Evolutionary conservation across 37 sponge, comb jelly and placozoan genomes (phyloP).

Genomic region (Chondrilla cf. caribensis): DNA sequence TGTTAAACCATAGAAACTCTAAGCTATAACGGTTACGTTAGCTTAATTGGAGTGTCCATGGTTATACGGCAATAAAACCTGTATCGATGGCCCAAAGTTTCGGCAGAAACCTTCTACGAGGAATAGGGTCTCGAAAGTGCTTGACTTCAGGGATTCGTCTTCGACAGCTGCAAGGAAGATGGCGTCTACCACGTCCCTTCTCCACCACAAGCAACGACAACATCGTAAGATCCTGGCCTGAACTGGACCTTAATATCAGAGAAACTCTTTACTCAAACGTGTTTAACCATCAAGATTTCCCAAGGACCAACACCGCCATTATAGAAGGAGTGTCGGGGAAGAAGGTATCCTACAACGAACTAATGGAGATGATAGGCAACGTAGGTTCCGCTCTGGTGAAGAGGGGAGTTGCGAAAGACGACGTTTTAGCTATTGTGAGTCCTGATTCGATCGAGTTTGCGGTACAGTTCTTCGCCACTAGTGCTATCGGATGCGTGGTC

Average conservation of each 20-base stretch:
- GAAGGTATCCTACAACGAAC: conserved; percentile 45
- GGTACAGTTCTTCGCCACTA: conserved; percentile 43
- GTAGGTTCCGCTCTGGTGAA: conserved; percentile 51
- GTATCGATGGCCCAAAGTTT: background rate
- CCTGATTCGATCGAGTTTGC: conserved; percentile 60
- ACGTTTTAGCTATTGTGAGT: conserved; percentile 44
- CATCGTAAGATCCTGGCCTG: background rate
- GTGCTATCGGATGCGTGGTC: conserved; percentile 74
- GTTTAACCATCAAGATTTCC: conserved; percentile 23
- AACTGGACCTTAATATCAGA: background rate
- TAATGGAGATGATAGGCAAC: conserved; percentile 31
- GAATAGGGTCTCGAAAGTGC: too few relatives aligned
- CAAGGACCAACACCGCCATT: conserved; percentile 34
- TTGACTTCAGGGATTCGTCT: too few relatives aligned
- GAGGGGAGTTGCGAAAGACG: conserved; percentile 55
- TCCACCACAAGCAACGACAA: too few relatives aligned
- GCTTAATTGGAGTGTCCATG: too few relatives aligned
- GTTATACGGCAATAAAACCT: too few relatives aligned
- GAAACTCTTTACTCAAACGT: conserved; percentile 3
- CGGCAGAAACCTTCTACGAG: too few relatives aligned
- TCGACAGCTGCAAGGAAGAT: too few relatives aligned
- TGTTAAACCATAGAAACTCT: too few relatives aligned
- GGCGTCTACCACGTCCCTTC: too few relatives aligned
- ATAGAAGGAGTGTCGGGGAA: conserved; percentile 44
- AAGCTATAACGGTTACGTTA: too few relatives aligned